phyloP scores from a whole-genome alignment of 1,140 invertebrate genomes.

The Drosophila tropicalis region DNA sequence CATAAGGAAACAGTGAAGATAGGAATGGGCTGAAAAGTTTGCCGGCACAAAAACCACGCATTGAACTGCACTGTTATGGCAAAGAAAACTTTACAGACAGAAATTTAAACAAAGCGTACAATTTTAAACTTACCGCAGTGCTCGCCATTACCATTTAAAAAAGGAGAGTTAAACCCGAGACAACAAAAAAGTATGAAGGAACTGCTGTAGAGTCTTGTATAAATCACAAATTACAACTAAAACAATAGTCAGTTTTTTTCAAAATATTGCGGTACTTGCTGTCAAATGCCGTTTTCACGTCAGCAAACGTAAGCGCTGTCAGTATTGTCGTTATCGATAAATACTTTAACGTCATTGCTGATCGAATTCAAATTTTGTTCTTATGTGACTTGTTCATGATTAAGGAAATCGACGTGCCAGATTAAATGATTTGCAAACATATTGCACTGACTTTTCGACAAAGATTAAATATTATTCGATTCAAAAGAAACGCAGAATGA shows the following conservation, averaged over 20 bases:
- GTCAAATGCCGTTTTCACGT: neutral
- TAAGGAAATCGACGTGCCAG: too few species aligned
- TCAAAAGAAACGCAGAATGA: too few species aligned
- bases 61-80: constrained; percentile 67
- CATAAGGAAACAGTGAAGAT: neutral
- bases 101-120: constrained; percentile 52
- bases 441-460: too few species aligned
- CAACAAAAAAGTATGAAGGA: neutral
- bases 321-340: too few species aligned
- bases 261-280: constrained; percentile 11
- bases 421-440: too few species aligned
- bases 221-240: constrained; percentile 13
- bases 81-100: constrained; percentile 75
- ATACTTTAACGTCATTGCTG: too few species aligned
- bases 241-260: neutral
- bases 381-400: too few species aligned
- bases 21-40: constrained; percentile 17
- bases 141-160: constrained; percentile 49
- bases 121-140: constrained; percentile 57
- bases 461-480: too few species aligned
- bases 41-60: constrained; percentile 62
- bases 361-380: too few species aligned
- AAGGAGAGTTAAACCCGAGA: constrained; percentile 27
- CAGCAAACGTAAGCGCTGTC: neutral
- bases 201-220: neutral